These are phyloP conservation scores for Myrmophylax atrothorax DNA, from an alignment of 2,113 vertebrate genomes.

Conservation along the genomic window DNA sequence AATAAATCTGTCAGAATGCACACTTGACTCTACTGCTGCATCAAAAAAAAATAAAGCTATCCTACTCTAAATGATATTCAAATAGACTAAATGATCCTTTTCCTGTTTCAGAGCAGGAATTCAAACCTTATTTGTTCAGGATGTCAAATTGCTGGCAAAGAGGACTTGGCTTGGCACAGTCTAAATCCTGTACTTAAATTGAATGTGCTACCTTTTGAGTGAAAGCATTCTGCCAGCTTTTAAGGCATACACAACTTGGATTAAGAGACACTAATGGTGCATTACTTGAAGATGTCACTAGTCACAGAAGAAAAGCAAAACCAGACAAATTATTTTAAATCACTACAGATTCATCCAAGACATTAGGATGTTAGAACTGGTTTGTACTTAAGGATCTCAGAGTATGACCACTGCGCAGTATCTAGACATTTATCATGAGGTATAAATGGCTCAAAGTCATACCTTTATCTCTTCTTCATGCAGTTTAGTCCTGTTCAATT, in stretches of 20 bases:
- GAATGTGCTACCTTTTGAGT: constrained; percentile 66
- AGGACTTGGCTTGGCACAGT: constrained; percentile 27
- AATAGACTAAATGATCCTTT: constrained; percentile 66
- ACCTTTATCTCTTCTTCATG: not conserved
- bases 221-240: constrained; percentile 36
- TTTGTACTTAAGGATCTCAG: not conserved
- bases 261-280: not conserved
- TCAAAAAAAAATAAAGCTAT: constrained; percentile 49
- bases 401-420: not conserved
- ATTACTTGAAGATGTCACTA: not conserved
- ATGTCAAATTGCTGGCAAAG: constrained; percentile 58
- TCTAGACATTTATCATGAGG: not conserved
- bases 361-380: not conserved
- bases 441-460: not conserved
- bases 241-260: not conserved
- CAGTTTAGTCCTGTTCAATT: not conserved
- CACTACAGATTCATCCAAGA: not conserved
- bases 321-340: not conserved
- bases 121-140: constrained; percentile 65
- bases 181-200: constrained; percentile 62
- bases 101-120: constrained; percentile 70
- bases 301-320: constrained; percentile 9
- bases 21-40: constrained; percentile 34
- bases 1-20: constrained; percentile 57
- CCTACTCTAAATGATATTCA: constrained; percentile 63